Percentiles rank a stretch among this genome's conserved stretches.
Evolutionary conservation across 1,140 invertebrate species (phyloP).

Genomic region (Camponotus pennsylvanicus): DNA sequence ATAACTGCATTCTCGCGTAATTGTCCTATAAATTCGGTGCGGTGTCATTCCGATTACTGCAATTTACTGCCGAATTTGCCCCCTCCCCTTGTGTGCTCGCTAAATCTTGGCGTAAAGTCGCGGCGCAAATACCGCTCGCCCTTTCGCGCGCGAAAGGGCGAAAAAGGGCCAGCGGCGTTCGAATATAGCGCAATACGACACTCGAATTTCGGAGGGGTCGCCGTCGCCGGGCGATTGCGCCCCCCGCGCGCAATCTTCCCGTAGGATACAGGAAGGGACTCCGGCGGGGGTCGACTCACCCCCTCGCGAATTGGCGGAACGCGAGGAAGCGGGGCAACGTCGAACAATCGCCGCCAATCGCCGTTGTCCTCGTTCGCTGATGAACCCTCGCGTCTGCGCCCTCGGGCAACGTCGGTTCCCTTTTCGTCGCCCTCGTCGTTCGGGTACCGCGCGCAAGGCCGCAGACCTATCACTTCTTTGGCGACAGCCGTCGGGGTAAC

Average conservation of each 20-base stretch:
- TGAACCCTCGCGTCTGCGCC: slow-evolving; percentile 58
- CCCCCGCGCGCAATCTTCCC: slow-evolving; percentile 6
- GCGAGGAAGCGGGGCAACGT: slow-evolving; percentile 28
- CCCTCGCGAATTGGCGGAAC: slow-evolving; percentile 53
- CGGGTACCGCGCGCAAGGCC: slow-evolving; percentile 82
- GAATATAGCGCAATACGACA: slow-evolving; percentile 43
- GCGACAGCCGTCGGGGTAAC: slow-evolving; percentile 84
- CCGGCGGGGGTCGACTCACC: slow-evolving; percentile 35
- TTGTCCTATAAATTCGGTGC: slow-evolving; percentile 36
- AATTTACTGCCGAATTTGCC: slow-evolving; percentile 24
- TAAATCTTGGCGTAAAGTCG: slow-evolving; percentile 35
- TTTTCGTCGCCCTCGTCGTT: slow-evolving; percentile 69
- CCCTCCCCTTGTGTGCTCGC: background rate
- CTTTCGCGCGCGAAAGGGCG: slow-evolving; percentile 26
- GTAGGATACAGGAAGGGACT: slow-evolving; percentile 28
- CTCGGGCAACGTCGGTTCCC: slow-evolving; percentile 71
- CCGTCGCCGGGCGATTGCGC: background rate
- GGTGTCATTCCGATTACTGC: slow-evolving; percentile 43
- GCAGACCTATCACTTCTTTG: slow-evolving; percentile 85
- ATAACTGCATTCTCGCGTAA: slow-evolving; percentile 18
- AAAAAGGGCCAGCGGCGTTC: slow-evolving; percentile 38
- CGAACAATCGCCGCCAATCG: slow-evolving; percentile 63
- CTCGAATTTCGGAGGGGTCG: slow-evolving; percentile 56
- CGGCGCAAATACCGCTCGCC: slow-evolving; percentile 39
- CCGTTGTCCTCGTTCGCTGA: slow-evolving; percentile 69